Evolutionary conservation across 2,888 invertebrate genomes (phyloP).

Genomic region (Drosophila borealis): DNA sequence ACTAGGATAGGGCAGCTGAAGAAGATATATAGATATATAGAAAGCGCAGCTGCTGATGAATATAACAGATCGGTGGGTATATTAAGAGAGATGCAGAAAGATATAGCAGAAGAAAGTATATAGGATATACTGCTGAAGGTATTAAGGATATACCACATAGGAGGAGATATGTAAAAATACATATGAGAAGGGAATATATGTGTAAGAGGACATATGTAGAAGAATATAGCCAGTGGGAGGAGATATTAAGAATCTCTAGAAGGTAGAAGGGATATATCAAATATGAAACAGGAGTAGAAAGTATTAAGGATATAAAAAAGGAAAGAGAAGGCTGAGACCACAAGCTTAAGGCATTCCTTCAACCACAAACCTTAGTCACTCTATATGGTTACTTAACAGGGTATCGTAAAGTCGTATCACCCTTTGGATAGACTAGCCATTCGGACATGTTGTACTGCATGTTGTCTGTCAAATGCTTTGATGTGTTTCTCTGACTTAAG

Average conservation of each 20-base stretch:
- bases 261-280: not conserved
- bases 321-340: no score
- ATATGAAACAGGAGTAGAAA: not conserved
- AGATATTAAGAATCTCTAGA: no score
- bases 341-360: no score
- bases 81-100: no score
- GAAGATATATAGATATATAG: not conserved
- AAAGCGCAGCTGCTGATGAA: no score
- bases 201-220: not conserved
- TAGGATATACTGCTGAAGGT: no score
- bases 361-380: no score
- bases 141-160: no score
- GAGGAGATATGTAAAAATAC: not conserved
- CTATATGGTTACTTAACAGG: conserved; percentile 18
- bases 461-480: conserved; percentile 65
- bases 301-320: no score
- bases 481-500: conserved; percentile 61
- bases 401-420: conserved; percentile 7
- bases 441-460: conserved; percentile 41
- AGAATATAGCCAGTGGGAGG: not conserved
- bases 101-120: no score
- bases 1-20: no score
- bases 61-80: no score
- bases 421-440: not conserved
- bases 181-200: not conserved